Conservation (phyloP, 2,113 vertebrate species). For the Hydropotes inermis region DNA sequence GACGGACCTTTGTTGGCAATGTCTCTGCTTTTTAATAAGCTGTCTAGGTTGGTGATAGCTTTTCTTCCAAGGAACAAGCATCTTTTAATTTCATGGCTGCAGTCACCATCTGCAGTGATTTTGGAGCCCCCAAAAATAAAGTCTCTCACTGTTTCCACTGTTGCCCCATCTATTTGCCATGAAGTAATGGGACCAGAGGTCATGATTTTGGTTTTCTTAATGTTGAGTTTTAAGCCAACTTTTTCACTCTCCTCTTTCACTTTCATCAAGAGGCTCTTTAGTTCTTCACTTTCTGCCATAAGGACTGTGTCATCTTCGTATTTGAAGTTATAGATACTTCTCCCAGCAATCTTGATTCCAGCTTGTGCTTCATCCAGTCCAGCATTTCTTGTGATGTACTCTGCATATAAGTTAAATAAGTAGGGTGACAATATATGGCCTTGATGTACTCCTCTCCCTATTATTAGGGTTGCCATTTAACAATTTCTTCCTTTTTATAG, state of each 20-base stretch:
- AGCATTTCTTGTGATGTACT: neutral
- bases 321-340: neutral
- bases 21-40: neutral
- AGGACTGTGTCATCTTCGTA: neutral
- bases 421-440: neutral
- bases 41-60: neutral
- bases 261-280: neutral
- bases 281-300: neutral
- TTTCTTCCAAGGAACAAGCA: neutral
- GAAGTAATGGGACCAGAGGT: neutral
- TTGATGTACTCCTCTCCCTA: neutral
- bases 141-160: neutral
- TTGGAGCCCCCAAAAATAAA: neutral
- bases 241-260: neutral
- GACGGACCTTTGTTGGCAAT: neutral
- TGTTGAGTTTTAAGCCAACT: neutral
- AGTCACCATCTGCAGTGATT: neutral
- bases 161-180: neutral
- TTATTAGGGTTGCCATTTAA: neutral
- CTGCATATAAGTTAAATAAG: neutral
- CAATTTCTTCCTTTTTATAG: neutral
- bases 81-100: neutral
- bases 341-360: neutral
- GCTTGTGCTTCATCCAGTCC: neutral
- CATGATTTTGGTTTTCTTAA: neutral